Percentiles rank a stretch among this genome's conserved stretches.
Evolutionary conservation across 1,140 invertebrate species (phyloP).

Genomic region (Drosophila funebris): DNA sequence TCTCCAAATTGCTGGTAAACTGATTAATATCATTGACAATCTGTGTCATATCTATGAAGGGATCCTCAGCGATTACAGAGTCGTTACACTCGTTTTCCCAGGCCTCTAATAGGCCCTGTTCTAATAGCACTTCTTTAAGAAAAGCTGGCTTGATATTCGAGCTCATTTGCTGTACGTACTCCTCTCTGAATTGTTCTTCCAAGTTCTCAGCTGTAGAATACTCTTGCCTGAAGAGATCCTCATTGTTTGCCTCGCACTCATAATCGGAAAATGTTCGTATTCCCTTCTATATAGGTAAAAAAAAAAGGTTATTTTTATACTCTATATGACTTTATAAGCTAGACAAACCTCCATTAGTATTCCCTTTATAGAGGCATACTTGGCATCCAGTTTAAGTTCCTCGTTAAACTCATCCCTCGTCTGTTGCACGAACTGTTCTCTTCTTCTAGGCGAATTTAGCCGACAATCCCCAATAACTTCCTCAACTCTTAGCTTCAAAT

Average conservation of each 20-base stretch:
- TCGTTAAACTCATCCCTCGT: slow-evolving; percentile 25
- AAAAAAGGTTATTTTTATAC: neutral
- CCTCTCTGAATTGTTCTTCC: neutral
- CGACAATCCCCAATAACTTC: slow-evolving; percentile 9
- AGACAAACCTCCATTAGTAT: slow-evolving; percentile 27
- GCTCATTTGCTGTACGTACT: neutral
- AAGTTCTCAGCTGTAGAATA: neutral
- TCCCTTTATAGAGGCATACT: neutral
- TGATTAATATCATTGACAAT: slow-evolving; percentile 41
- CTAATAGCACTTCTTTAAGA: neutral
- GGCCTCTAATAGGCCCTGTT: neutral
- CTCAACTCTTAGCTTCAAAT: neutral
- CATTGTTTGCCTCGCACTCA: neutral
- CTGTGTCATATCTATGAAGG: neutral
- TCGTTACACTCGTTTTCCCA: neutral
- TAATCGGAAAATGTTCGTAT: neutral
- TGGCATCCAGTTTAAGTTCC: slow-evolving; percentile 4
- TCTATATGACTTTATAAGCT: neutral
- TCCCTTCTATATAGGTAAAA: slow-evolving; percentile 19
- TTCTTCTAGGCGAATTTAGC: neutral
- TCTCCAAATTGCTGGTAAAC: slow-evolving; percentile 32
- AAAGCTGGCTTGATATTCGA: neutral
- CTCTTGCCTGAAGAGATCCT: neutral
- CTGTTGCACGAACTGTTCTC: slow-evolving; percentile 22
- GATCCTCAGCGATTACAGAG: neutral